phyloP scores from a whole-genome alignment of 2,797 vertebrate genomes.

The Hylomyscus alleni region DNA sequence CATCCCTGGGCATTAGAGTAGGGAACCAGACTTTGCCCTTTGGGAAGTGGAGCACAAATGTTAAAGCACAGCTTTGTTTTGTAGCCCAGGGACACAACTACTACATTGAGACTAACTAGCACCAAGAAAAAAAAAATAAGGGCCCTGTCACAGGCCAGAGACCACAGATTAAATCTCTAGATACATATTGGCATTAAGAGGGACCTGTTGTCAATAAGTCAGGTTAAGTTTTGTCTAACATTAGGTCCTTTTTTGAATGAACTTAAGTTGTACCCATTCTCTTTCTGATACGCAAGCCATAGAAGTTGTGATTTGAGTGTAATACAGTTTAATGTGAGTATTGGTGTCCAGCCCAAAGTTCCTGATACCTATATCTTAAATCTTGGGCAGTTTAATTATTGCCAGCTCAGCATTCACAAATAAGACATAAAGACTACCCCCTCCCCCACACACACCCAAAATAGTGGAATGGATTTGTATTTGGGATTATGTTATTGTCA shows the following conservation, averaged over 20 bases:
- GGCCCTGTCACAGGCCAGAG: neutral
- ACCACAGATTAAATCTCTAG: neutral
- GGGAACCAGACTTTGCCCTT: neutral
- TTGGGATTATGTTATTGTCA: neutral
- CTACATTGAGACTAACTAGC: neutral
- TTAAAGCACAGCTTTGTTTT: neutral
- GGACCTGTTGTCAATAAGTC: neutral
- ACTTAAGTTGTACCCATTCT: neutral
- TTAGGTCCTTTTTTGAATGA: neutral
- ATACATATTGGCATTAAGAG: no score
- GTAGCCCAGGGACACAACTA: neutral
- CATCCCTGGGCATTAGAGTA: neutral
- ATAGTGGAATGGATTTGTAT: neutral
- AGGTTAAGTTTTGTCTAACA: neutral
- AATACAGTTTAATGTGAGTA: neutral
- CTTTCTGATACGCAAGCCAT: neutral
- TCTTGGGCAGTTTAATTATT: neutral
- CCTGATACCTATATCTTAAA: neutral
- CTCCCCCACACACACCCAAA: no score
- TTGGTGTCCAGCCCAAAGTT: neutral
- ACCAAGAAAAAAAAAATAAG: neutral
- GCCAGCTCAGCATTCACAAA: neutral
- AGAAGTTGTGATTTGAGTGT: neutral
- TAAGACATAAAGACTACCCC: neutral
- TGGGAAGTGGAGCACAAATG: neutral